These are phyloP conservation scores for Connochaetes taurinus DNA, from an alignment of 2,113 vertebrate species.

Conservation along the genomic window DNA sequence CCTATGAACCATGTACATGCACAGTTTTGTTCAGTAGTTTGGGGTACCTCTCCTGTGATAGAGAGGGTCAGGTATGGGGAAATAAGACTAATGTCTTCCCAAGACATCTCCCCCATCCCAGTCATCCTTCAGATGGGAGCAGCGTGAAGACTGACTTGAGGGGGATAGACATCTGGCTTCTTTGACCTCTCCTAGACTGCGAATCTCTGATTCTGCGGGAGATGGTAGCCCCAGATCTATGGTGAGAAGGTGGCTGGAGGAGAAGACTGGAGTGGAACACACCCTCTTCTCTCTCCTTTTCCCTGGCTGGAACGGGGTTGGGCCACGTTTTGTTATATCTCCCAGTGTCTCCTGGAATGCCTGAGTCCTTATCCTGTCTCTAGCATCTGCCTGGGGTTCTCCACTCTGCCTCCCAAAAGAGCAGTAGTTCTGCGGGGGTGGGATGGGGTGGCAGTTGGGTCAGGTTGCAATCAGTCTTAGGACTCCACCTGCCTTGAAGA, in stretches of 20 bases:
- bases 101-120: background rate
- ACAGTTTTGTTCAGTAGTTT: background rate
- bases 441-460: background rate
- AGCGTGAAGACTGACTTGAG: background rate
- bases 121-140: background rate
- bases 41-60: background rate
- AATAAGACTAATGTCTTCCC: background rate
- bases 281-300: background rate
- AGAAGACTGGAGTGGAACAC: background rate
- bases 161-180: background rate
- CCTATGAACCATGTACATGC: background rate
- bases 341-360: background rate
- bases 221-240: background rate
- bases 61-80: background rate
- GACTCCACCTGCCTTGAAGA: background rate
- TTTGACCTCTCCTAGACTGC: background rate
- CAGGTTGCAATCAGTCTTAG: background rate
- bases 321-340: background rate
- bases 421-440: background rate
- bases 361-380: background rate
- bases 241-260: background rate
- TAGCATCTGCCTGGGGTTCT: background rate
- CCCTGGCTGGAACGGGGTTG: background rate
- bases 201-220: background rate
- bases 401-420: background rate